phyloP scores from a whole-genome alignment of 2,113 vertebrate genomes.

The Nycticorax nycticorax region DNA sequence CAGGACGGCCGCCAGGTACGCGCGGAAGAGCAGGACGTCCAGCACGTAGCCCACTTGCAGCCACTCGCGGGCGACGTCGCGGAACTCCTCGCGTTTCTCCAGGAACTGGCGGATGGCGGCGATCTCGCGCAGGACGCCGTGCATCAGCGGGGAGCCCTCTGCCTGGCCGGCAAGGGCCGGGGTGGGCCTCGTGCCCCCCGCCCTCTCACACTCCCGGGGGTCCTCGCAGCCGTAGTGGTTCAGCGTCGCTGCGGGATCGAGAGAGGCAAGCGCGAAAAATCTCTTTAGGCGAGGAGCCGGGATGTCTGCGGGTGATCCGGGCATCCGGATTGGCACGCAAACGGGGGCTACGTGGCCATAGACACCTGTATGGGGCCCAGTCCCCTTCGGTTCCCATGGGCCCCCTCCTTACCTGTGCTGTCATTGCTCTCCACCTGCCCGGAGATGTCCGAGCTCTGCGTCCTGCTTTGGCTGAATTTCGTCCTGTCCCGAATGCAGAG shows the following conservation, averaged over 20 bases:
- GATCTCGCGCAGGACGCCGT: slow-evolving; percentile 84
- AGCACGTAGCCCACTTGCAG: slow-evolving; percentile 91
- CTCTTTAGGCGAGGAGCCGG: rapidly evolving
- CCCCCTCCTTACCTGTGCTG: slow-evolving; percentile 66
- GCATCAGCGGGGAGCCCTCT: slow-evolving; percentile 68
- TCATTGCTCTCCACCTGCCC: slow-evolving; percentile 33
- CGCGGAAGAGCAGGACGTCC: slow-evolving; percentile 89
- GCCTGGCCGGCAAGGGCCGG: neutral
- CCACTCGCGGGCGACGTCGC: slow-evolving; percentile 89
- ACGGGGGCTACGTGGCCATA: rapidly evolving
- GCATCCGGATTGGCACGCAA: rapidly evolving
- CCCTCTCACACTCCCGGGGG: slow-evolving; percentile 59
- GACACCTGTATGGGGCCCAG: rapidly evolving
- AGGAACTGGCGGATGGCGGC: slow-evolving; percentile 84
- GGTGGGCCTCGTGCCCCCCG: neutral
- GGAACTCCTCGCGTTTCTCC: slow-evolving; percentile 85
- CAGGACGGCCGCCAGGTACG: slow-evolving; percentile 86
- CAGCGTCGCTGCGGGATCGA: slow-evolving; percentile 70
- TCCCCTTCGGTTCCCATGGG: neutral
- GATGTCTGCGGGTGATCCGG: neutral
- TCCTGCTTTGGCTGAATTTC: slow-evolving; percentile 68
- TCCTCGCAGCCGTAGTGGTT: slow-evolving; percentile 75
- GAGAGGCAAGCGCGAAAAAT: neutral
- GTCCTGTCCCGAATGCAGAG: slow-evolving; percentile 84
- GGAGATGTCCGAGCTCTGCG: neutral